These are phyloP conservation scores for Sycon ciliatum DNA, from an alignment of 37 sponge, comb jelly and placozoan genomes.

Conservation along the genomic window DNA sequence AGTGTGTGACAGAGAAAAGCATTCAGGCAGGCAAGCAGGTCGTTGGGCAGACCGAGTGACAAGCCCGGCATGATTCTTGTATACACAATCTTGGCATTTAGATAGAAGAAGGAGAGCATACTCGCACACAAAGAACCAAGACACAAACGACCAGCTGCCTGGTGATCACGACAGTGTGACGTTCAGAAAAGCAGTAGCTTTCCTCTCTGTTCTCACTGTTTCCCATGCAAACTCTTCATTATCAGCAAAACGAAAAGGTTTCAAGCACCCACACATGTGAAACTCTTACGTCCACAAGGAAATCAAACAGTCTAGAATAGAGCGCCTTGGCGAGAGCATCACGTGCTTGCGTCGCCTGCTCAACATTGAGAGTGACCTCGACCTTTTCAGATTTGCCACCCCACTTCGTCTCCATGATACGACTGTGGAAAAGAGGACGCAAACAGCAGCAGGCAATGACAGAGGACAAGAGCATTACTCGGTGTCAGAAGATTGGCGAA, in stretches of 20 bases:
- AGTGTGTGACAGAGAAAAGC: too few species aligned
- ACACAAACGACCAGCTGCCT: not conserved
- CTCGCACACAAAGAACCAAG: too few species aligned
- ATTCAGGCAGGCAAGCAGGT: too few species aligned
- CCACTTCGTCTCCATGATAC: constrained; percentile 95
- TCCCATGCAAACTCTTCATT: not conserved
- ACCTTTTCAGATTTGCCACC: constrained; percentile 81
- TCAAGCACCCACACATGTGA: not conserved
- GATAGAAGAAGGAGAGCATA: too few species aligned
- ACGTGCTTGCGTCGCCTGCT: constrained; percentile 67
- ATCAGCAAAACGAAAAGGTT: not conserved
- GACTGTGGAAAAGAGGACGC: constrained; percentile 33
- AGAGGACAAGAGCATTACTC: too few species aligned
- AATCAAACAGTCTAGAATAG: constrained; percentile 88
- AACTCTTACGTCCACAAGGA: constrained; percentile 65
- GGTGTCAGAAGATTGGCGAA: too few species aligned
- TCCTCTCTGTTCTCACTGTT: too few species aligned
- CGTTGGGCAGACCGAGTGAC: too few species aligned
- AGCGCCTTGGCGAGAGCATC: constrained; percentile 94
- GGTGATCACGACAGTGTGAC: not conserved
- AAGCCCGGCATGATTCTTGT: too few species aligned
- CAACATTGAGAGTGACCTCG: constrained; percentile 77
- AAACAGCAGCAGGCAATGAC: too few species aligned
- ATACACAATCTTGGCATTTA: too few species aligned
- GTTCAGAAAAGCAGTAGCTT: not conserved